These are phyloP conservation scores for Penelope pileata DNA, from an alignment of 2,113 vertebrate species.

Conservation along the genomic window DNA sequence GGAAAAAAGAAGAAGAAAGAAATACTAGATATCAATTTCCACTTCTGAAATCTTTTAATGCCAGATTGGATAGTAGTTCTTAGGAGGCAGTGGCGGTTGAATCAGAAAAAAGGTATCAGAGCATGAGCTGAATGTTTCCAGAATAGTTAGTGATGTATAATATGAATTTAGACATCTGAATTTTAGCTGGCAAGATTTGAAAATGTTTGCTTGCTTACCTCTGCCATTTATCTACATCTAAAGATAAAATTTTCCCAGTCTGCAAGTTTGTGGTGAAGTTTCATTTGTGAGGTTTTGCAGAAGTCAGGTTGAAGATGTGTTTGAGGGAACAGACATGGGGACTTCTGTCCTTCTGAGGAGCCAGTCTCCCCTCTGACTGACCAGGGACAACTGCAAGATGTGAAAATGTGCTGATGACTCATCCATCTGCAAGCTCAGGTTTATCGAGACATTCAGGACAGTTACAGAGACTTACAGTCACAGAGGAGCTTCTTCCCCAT, in stretches of 20 bases:
- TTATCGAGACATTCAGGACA: background rate
- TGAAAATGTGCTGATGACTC: background rate
- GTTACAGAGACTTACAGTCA: background rate
- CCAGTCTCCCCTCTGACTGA: background rate
- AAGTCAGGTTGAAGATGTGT: background rate
- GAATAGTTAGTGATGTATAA: accelerated
- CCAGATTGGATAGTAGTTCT: accelerated
- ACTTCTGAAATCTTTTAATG: background rate
- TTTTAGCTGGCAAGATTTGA: background rate
- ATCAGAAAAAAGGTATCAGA: background rate
- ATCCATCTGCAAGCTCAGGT: background rate
- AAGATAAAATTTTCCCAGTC: background rate
- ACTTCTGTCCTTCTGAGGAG: background rate
- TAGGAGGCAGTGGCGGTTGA: no score
- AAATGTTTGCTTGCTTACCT: background rate
- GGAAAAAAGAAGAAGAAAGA: background rate
- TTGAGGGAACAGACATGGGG: accelerated
- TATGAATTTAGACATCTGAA: no score
- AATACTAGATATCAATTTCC: background rate
- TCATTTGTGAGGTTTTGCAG: background rate
- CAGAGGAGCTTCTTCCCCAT: background rate
- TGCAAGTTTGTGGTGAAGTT: background rate
- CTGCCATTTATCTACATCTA: background rate
- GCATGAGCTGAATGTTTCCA: background rate
- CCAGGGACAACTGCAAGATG: background rate